Percentiles rank a stretch among this genome's conserved stretches.
phyloP scores from a whole-genome alignment of 2,113 vertebrate genomes.

The Chaetodon auriga region DNA sequence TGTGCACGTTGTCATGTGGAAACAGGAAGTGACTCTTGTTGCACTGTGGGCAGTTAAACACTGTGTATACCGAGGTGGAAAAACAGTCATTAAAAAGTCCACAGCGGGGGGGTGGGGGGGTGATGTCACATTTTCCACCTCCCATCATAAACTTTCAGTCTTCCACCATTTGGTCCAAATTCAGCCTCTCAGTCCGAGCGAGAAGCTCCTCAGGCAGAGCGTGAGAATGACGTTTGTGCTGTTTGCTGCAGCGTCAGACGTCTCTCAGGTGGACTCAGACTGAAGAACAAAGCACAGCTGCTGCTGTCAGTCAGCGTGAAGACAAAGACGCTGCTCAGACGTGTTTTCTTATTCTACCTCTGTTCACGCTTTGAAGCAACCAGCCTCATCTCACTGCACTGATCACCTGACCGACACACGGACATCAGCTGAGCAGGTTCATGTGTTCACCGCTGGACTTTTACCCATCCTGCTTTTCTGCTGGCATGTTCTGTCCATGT shows the following conservation, averaged over 20 bases:
- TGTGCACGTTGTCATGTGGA: background rate
- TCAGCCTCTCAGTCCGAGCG: background rate
- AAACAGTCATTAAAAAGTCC: background rate
- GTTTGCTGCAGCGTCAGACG: background rate
- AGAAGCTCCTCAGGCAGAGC: too few species aligned
- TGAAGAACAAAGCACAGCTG: background rate
- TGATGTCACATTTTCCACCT: too few species aligned
- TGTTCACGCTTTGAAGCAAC: background rate
- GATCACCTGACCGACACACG: too few species aligned
- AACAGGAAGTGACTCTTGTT: background rate
- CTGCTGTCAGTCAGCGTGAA: background rate
- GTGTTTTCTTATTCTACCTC: conserved; percentile 22
- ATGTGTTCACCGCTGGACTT: background rate
- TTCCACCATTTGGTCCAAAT: background rate
- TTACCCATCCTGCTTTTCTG: background rate
- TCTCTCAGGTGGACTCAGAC: background rate
- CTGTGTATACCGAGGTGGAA: background rate
- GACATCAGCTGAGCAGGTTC: too few species aligned
- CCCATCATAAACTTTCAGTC: background rate
- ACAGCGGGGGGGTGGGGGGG: too few species aligned
- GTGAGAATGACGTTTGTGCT: background rate
- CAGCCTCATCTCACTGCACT: background rate
- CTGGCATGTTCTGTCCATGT: background rate
- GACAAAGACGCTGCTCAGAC: background rate
- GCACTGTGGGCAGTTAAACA: background rate